These are phyloP conservation scores for Listronotus oregonensis DNA, from an alignment of 1,140 invertebrate genomes.

Conservation along the genomic window DNA sequence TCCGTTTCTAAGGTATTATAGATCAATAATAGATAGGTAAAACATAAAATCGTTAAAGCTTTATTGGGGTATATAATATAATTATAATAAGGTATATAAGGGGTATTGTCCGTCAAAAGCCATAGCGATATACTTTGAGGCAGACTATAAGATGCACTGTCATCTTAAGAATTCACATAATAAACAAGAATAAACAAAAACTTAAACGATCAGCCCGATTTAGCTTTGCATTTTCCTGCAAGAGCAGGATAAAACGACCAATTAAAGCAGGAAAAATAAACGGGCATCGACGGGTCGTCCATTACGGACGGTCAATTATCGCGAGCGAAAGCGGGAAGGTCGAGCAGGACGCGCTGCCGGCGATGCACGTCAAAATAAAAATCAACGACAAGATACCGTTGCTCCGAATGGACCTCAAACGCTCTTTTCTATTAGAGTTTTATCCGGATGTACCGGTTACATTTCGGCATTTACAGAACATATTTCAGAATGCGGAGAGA, in stretches of 20 bases:
- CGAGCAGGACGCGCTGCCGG: background rate
- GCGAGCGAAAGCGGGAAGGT: background rate
- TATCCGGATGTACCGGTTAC: background rate
- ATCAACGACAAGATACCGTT: background rate
- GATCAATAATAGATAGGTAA: too few species aligned
- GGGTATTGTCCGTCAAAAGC: too few species aligned
- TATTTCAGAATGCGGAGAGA: conserved; percentile 2
- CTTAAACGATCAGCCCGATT: too few species aligned
- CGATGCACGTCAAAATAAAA: conserved; percentile 13
- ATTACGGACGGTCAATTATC: conserved; percentile 19
- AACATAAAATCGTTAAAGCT: too few species aligned
- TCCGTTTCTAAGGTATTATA: too few species aligned
- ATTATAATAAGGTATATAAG: too few species aligned
- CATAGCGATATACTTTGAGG: too few species aligned
- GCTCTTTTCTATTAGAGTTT: background rate
- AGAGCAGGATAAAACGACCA: conserved; percentile 1
- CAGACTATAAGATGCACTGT: too few species aligned
- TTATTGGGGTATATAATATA: too few species aligned
- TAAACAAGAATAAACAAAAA: too few species aligned
- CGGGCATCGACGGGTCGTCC: conserved; percentile 8
- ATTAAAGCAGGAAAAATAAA: conserved; percentile 11
- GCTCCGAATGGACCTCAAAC: conserved; percentile 1
- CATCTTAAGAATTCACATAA: too few species aligned
- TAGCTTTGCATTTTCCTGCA: background rate
- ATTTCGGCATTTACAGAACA: background rate